Evolutionary conservation across 2,888 invertebrate species (phyloP).

Genomic region (Drosophila mulleri): DNA sequence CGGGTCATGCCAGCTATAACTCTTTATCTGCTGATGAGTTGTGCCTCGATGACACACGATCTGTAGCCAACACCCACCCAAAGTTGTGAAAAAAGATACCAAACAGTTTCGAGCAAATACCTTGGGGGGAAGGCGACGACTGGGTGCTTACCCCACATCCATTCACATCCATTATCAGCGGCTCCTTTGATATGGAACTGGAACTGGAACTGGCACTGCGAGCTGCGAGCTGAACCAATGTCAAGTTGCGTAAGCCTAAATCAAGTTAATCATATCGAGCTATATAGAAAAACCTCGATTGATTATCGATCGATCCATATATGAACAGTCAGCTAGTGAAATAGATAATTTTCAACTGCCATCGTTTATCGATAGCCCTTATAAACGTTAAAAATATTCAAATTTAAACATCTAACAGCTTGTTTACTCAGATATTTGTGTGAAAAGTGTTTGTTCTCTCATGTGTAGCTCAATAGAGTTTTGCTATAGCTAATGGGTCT

Average conservation of each 20-base stretch:
- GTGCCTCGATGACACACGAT: constrained; percentile 61
- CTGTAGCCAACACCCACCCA: constrained; percentile 72
- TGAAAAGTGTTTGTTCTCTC: background rate
- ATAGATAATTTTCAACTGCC: background rate
- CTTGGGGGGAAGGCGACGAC: constrained; percentile 6
- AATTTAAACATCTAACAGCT: background rate
- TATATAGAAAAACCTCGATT: background rate
- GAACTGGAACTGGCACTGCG: background rate
- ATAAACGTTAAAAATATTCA: background rate
- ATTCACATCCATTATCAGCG: constrained; percentile 67
- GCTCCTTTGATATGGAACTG: constrained; percentile 50
- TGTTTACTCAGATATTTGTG: background rate
- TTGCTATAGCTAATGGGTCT: constrained; percentile 1
- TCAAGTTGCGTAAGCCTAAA: background rate
- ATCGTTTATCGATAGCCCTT: background rate
- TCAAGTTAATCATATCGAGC: background rate
- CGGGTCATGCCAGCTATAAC: constrained; percentile 9
- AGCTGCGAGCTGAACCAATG: constrained; percentile 1
- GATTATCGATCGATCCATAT: background rate
- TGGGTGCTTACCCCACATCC: constrained; percentile 49
- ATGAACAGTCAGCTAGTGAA: background rate
- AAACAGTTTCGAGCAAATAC: constrained; percentile 49
- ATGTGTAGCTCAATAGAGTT: background rate
- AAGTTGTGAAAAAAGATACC: constrained; percentile 66
- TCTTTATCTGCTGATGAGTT: constrained; percentile 62